Base-by-base conservation (phyloP, 1,140 invertebrate species). In the Hyles euphorbiae region DNA sequence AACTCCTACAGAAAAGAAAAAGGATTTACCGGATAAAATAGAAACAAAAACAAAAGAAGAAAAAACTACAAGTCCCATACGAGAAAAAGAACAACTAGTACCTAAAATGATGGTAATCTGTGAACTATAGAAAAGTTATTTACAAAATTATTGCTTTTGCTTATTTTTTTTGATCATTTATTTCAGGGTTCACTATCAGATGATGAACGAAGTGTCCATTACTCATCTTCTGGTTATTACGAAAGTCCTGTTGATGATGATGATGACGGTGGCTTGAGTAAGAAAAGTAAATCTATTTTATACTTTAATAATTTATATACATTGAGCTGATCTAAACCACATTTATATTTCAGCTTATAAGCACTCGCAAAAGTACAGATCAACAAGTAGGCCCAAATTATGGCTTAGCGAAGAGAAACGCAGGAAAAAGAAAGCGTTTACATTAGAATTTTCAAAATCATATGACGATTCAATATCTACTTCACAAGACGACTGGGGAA, bases 161-260 rank as follows among this genome's bases (percentile, higher is more conserved):
- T 44, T 8, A 8, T 12, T 6, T 12, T 2, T 10, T 48, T 48
- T n/a, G 22, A 33, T 32, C 22, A 10, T 34, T n/a, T 48, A 40
- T 72, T 77, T 51, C 55, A 88, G 85, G 91, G 91, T 56, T 92
- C 92, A 34, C 76, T 92, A 61, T 92, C 92, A 3, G 92, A 93
- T 69, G 93, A 93, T 68, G 93, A 94, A 76, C 88, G 90, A 76
- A 93, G 92, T 80, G 92, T 92, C 45, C 93, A 93, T 59, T 94
- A 94, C 72, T 95, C 94, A 50, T 95, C 94, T 1, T 94, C 94
- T 1, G 94, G 94, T 2, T 94, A 94, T 67, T 95, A 95, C 74
- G 94, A 95, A 73, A 95, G 94, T 74, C 94, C 94, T 8, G 91
- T 94, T 0, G 93, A 94, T 34, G 94, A 95, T 68, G 91, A 88